Evolutionary conservation across 1,140 invertebrate species (phyloP).

Genomic region (Penaeus japonicus): DNA sequence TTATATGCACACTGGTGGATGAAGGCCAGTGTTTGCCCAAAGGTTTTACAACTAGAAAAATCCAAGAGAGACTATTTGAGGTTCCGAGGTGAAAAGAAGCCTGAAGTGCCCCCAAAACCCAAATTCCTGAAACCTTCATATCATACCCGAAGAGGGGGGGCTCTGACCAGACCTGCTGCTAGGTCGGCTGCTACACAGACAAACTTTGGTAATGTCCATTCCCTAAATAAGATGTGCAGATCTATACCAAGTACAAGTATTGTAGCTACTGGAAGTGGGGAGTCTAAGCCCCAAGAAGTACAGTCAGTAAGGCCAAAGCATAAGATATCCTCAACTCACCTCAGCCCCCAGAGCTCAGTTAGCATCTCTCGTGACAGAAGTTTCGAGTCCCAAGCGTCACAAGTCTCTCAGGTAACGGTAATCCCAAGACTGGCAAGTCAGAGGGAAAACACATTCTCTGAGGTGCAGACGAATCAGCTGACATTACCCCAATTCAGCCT

Average conservation of each 20-base stretch:
- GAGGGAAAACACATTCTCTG: neutral
- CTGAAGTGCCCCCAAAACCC: slow-evolving; percentile 39
- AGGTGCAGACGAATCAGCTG: neutral
- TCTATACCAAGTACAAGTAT: no score
- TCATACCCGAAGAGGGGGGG: slow-evolving; percentile 33
- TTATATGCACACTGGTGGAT: slow-evolving; percentile 92
- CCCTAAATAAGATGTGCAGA: no score
- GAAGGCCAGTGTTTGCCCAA: slow-evolving; percentile 70
- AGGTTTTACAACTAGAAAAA: slow-evolving; percentile 15
- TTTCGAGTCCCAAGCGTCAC: slow-evolving; percentile 53
- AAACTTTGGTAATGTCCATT: neutral
- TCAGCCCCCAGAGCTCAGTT: slow-evolving; percentile 8
- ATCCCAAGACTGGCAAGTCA: slow-evolving; percentile 10
- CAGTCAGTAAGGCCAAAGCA: neutral
- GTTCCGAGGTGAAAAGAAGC: slow-evolving; percentile 33
- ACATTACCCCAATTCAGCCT: neutral
- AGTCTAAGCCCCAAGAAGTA: neutral
- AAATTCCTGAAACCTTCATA: slow-evolving; percentile 45
- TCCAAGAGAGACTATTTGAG: slow-evolving; percentile 23
- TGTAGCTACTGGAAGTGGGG: neutral
- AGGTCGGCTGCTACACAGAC: slow-evolving; percentile 37
- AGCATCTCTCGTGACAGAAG: slow-evolving; percentile 43
- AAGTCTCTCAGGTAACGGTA: slow-evolving; percentile 49
- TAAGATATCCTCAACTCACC: slow-evolving; percentile 2
- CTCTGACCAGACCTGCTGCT: neutral